Conservation (phyloP, 2,888 invertebrate species). For the Lasioglossum marginatum region DNA sequence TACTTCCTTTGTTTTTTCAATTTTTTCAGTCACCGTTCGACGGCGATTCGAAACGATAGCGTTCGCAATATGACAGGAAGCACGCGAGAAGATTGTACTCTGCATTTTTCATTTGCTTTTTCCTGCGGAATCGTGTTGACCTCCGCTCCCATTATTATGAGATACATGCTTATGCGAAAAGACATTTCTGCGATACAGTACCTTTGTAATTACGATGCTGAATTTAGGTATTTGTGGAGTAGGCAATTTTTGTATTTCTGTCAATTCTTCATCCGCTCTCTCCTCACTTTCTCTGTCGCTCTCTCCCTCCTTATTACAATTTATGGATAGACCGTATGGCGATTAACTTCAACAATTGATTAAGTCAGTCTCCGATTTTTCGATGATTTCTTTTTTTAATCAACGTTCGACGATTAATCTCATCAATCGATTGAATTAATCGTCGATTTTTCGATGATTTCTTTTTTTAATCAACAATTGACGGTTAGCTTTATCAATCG, state of each 20-base stretch:
- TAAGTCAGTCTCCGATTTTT: no score
- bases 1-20: background rate
- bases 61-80: conserved; percentile 9
- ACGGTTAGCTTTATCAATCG: no score
- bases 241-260: background rate
- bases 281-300: no score
- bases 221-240: background rate
- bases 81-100: conserved; percentile 11
- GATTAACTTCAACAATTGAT: no score
- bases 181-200: background rate
- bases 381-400: no score
- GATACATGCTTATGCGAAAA: background rate
- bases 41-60: conserved; percentile 11
- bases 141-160: background rate
- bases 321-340: no score
- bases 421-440: no score
- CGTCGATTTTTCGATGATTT: no score
- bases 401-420: no score
- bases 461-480: no score
- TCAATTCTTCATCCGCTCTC: no score
- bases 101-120: conserved; percentile 5
- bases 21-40: conserved; percentile 6
- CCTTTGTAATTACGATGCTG: background rate
- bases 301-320: no score
- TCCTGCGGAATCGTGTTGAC: background rate